Evolutionary conservation across 2,113 vertebrate species (phyloP).

Genomic region (Entelurus aequoreus): DNA sequence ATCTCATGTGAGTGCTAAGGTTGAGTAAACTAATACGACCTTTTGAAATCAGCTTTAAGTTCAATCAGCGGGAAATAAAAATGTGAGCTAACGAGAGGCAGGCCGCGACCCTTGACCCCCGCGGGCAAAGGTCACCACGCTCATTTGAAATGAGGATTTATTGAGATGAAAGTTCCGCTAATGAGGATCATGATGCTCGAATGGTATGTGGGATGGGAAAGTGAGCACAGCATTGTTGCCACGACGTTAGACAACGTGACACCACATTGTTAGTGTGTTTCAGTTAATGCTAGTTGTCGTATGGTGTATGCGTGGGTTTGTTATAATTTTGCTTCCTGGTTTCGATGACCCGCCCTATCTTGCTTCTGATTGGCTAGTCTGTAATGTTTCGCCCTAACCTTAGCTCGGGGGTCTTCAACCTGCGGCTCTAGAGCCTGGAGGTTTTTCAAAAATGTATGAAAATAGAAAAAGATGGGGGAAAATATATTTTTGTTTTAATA

Average conservation of each 20-base stretch:
- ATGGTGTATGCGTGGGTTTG: no score
- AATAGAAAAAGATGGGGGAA: no score
- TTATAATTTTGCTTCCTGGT: no score
- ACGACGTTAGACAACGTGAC: constrained; percentile 9
- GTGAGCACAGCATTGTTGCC: constrained; percentile 15
- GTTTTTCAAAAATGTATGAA: no score
- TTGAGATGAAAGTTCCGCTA: constrained; percentile 59
- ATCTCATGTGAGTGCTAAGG: constrained; percentile 61
- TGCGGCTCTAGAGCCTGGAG: no score
- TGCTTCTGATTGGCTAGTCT: no score
- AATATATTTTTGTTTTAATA: no score
- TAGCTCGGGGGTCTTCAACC: no score
- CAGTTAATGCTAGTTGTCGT: no score
- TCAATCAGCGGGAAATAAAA: constrained; percentile 48
- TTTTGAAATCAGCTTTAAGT: constrained; percentile 51
- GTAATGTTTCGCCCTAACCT: no score
- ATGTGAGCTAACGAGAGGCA: constrained; percentile 59
- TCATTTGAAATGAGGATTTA: constrained; percentile 67
- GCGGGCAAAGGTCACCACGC: constrained; percentile 40
- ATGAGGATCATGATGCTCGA: constrained; percentile 62
- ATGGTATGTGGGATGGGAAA: constrained; percentile 21
- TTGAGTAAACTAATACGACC: constrained; percentile 60
- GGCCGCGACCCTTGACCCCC: constrained; percentile 51
- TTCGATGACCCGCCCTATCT: no score
- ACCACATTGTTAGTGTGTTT: not conserved